Conservation (phyloP, 2,888 invertebrate genomes). For the Eurytoma adleriae region DNA sequence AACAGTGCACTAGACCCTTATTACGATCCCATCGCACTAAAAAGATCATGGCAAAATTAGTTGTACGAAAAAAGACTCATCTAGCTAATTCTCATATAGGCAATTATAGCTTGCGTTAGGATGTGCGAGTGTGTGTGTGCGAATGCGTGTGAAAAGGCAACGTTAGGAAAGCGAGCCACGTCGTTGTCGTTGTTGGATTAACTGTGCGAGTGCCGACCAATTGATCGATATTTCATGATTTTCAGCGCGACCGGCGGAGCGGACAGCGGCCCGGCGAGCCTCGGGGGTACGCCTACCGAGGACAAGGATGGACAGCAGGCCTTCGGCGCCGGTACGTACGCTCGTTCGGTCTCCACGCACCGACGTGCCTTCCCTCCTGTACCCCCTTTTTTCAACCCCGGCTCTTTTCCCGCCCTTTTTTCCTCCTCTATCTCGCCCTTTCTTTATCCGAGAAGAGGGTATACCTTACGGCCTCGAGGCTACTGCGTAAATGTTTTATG, state of each 20-base stretch:
- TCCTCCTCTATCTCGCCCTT: not conserved
- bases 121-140: not conserved
- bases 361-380: not conserved
- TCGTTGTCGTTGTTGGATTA: conserved; percentile 32
- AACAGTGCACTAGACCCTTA: no score
- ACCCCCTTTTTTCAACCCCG: not conserved
- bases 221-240: conserved; percentile 43
- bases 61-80: no score
- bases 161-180: not conserved
- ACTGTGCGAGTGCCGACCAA: not conserved
- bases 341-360: no score
- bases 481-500: no score
- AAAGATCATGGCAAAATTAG: no score
- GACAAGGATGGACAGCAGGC: conserved; percentile 84
- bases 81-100: no score
- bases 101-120: no score
- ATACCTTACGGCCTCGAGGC: no score
- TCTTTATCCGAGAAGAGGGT: not conserved
- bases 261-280: conserved; percentile 89
- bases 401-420: not conserved
- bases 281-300: conserved; percentile 87
- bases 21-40: no score
- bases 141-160: not conserved
- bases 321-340: conserved; percentile 83
- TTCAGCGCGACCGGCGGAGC: conserved; percentile 93